Percentiles rank a stretch among this genome's conserved stretches.
Evolutionary conservation across 2,113 vertebrate genomes (phyloP).

Genomic region (Saimiri boliviensis): DNA sequence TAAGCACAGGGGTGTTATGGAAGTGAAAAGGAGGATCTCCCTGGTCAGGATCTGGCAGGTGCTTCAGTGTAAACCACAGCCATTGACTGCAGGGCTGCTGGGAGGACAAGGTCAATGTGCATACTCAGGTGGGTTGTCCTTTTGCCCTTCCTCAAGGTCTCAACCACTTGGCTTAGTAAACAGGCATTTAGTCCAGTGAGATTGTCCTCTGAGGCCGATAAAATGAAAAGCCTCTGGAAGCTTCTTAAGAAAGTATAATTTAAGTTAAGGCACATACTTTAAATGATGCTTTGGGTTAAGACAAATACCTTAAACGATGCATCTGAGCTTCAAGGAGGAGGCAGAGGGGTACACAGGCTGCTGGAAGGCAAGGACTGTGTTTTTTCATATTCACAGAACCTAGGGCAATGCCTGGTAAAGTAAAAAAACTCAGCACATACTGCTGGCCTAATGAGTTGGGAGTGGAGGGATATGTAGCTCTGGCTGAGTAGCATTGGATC

Average conservation of each 20-base stretch:
- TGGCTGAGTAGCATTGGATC: neutral
- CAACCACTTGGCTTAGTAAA: neutral
- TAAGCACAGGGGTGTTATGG: no score
- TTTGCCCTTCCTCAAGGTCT: neutral
- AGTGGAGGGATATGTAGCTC: neutral
- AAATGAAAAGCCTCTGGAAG: neutral
- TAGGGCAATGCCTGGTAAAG: neutral
- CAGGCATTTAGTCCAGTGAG: neutral
- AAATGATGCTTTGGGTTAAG: neutral
- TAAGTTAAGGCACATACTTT: neutral
- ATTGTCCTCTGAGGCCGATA: neutral
- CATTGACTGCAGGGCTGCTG: fast-evolving
- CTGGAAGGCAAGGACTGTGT: neutral
- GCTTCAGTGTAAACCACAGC: neutral
- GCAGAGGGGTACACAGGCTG: fast-evolving
- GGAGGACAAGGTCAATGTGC: neutral
- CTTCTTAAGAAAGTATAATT: neutral
- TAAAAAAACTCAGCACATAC: neutral
- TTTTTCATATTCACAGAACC: neutral
- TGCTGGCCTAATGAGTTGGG: neutral
- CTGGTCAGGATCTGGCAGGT: neutral
- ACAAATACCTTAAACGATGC: neutral
- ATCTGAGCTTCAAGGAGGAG: neutral
- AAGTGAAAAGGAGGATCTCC: neutral
- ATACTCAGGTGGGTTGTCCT: fast-evolving